phyloP scores from a whole-genome alignment of 2,888 invertebrate species.

The Chymomyza fuscimana region DNA sequence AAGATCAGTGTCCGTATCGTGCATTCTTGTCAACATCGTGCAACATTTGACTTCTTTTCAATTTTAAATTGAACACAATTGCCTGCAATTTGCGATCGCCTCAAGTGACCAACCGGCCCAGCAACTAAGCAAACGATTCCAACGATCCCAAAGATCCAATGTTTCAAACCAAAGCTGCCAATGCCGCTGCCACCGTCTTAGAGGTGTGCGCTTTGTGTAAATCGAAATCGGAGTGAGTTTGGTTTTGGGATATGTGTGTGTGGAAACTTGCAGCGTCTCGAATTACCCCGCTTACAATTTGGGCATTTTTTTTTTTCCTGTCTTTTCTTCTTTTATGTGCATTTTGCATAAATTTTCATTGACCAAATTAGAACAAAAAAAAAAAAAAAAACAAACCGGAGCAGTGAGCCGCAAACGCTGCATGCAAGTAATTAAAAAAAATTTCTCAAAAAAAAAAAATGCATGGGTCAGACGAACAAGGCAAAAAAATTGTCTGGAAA shows the following conservation, averaged over 20 bases:
- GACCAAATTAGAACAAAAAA: constrained; percentile 26
- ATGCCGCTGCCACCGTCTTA: no score
- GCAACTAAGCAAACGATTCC: not conserved
- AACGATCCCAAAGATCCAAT: not conserved
- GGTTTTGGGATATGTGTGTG: not conserved
- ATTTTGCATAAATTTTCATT: constrained; percentile 57
- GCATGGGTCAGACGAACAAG: constrained; percentile 12
- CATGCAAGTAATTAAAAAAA: constrained; percentile 52
- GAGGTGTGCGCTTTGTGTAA: not conserved
- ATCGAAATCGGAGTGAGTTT: not conserved
- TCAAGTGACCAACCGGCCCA: constrained; percentile 39
- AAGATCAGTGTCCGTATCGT: not conserved
- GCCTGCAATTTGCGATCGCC: constrained; percentile 44
- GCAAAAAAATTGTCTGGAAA: not conserved
- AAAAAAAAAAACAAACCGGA: not conserved
- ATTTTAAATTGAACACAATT: constrained; percentile 76
- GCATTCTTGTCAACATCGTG: constrained; percentile 36
- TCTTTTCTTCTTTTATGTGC: not conserved
- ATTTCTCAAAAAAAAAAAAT: not conserved
- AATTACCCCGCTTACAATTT: not conserved
- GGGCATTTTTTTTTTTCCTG: not conserved
- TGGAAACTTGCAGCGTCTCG: not conserved
- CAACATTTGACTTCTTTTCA: constrained; percentile 69
- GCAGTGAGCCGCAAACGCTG: not conserved
- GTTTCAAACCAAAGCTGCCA: not conserved